A percentile compares a stretch with the other conserved stretches of the same genome.
These are phyloP conservation scores for Ariolimax columbianus DNA, from an alignment of 2,888 invertebrate genomes.

Conservation along the genomic window DNA sequence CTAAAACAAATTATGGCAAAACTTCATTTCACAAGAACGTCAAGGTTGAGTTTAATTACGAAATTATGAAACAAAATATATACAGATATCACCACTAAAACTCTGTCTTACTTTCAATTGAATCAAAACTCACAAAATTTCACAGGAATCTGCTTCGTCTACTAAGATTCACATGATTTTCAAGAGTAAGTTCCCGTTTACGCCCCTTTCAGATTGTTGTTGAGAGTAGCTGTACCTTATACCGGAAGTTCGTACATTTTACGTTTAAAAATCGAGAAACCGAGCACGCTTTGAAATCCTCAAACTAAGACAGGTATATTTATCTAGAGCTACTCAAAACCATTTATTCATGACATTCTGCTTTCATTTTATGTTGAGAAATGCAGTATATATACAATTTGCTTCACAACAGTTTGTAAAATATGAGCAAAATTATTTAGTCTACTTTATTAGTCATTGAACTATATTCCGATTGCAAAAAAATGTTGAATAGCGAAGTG, in stretches of 20 bases:
- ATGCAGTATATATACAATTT: too few species aligned
- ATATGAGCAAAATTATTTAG: too few species aligned
- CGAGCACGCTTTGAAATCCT: not conserved
- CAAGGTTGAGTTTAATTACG: too few species aligned
- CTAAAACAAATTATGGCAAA: too few species aligned
- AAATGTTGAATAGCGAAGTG: too few species aligned
- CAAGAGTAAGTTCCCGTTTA: slow-evolving; percentile 29
- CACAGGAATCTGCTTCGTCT: not conserved
- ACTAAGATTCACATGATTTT: slow-evolving; percentile 34
- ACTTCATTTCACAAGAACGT: too few species aligned
- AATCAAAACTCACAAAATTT: not conserved
- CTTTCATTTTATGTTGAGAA: too few species aligned
- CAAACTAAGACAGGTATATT: not conserved
- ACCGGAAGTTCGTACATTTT: slow-evolving; percentile 11
- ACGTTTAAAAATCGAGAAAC: slow-evolving; percentile 6
- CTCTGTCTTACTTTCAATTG: not conserved
- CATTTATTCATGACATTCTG: too few species aligned
- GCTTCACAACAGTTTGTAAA: too few species aligned
- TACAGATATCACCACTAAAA: not conserved
- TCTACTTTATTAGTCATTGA: too few species aligned
- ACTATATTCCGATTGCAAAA: too few species aligned
- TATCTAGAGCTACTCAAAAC: too few species aligned
- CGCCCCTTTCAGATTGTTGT: slow-evolving; percentile 27
- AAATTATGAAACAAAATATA: not conserved
- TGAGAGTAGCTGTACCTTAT: slow-evolving; percentile 1